Evolutionary conservation across 2,113 vertebrate species (phyloP), one percentile per base, ranked within the genome.

Genomic region (Macquaria ambigua): DNA sequence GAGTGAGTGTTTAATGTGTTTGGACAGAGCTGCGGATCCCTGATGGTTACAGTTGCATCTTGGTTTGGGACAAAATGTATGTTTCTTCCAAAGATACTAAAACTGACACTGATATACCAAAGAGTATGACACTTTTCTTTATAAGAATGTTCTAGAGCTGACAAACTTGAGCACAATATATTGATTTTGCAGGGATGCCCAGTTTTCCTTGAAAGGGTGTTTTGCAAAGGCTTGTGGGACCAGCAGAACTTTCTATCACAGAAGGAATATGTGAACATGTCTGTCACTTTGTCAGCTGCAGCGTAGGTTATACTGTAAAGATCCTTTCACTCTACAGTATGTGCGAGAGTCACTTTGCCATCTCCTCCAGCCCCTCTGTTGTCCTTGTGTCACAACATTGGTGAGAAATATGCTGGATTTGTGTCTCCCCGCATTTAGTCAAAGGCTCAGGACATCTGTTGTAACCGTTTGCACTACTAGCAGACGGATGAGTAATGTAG

Each of bases 1-100:
- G 87, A 84, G 81, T 48, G 83, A 85, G 86, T 74, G 82, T 37
- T 28, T 75, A 31, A 66, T 81, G 80, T 71, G 82, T 77, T 82
- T 83, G 80, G 79, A 84, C 73, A 61, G 75, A 66, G 74, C 66
- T 58, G 55, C 10, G 55, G 55, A 48, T 61, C 31, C 25, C 82
- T 76, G 37, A 41, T 59, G 79, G 37, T 81, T 61, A 56, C 43
- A 83, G 53, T 1, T 66, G 31, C 39, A 74, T 56, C 66, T 77
- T 46, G 59, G 46, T 74, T 66, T 66, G 20, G 58, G 53, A 53
- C 28, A 48, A 58, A 31, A 8, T 50, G 25, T 46, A 37, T n/a
- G 15, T 66, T 41, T 77, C n/a, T 62, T 66, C 25, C 48, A 16
- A 62, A 56, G 66, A 69, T 25, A 81, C 37, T 28, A 23, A 69